These are phyloP conservation scores for Onthophagus sagittarius DNA, from an alignment of 2,888 invertebrate species.

Conservation along the genomic window DNA sequence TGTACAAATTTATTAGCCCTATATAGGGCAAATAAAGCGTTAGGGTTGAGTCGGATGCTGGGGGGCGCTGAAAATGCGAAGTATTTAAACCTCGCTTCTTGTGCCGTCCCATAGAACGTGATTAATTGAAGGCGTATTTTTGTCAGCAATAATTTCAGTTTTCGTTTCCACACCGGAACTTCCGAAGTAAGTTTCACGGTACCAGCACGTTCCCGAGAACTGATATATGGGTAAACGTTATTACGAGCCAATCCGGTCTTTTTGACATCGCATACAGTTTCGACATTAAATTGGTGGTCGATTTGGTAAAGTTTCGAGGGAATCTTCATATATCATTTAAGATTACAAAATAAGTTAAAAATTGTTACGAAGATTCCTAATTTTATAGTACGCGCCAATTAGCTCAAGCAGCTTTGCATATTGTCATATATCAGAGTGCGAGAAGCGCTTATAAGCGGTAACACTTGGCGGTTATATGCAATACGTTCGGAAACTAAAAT, in stretches of 20 bases:
- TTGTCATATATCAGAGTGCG: not conserved
- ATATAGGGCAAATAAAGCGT: constrained; percentile 27
- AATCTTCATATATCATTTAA: too few species aligned
- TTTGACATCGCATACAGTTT: not conserved
- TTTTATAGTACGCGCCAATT: not conserved
- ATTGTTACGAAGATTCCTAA: not conserved
- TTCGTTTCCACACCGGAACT: constrained; percentile 45
- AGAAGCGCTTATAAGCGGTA: not conserved
- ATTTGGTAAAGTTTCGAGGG: too few species aligned
- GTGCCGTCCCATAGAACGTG: constrained; percentile 40
- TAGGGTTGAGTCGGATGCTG: constrained; percentile 8
- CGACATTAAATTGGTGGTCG: too few species aligned
- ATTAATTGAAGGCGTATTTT: constrained; percentile 43
- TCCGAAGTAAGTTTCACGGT: constrained; percentile 43
- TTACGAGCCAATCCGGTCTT: constrained; percentile 21
- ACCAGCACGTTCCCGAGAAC: constrained; percentile 30
- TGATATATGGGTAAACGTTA: constrained; percentile 32
- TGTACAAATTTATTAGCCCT: constrained; percentile 29
- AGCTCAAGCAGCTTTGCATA: not conserved
- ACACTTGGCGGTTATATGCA: constrained; percentile 10
- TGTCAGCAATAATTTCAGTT: constrained; percentile 44
- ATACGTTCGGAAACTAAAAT: constrained; percentile 22
- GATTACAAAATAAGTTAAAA: too few species aligned
- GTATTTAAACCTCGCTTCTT: constrained; percentile 38
- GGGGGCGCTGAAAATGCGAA: constrained; percentile 21